Conservation (phyloP, 2,797 vertebrate genomes). For the Molossus molossus region DNA sequence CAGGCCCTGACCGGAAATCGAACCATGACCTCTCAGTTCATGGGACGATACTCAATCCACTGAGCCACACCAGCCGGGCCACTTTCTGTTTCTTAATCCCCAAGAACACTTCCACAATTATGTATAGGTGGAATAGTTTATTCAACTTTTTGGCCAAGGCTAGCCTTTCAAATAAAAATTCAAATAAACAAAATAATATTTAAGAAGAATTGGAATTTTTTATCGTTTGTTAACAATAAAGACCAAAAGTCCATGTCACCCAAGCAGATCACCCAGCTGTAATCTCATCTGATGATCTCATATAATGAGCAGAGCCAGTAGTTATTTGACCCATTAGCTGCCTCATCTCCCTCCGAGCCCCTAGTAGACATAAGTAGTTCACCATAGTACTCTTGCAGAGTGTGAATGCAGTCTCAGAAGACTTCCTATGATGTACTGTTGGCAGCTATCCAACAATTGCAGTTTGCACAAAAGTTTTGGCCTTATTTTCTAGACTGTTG, state of each 20-base stretch:
- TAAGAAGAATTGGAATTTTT: not conserved
- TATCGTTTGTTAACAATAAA: not conserved
- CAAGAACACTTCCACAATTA: not conserved
- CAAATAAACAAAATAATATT: not conserved
- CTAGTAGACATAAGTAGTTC: not conserved
- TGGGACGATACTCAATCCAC: no score
- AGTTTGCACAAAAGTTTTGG: conserved; percentile 16
- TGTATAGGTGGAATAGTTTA: not conserved
- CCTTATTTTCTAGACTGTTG: not conserved
- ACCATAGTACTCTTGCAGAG: not conserved
- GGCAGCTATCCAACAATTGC: not conserved
- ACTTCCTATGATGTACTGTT: not conserved
- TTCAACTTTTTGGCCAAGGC: not conserved
- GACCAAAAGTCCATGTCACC: not conserved
- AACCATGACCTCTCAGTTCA: no score
- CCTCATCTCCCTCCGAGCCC: not conserved
- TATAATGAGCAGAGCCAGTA: not conserved
- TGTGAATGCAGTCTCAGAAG: not conserved
- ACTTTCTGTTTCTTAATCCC: not conserved
- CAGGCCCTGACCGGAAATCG: no score
- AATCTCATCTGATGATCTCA: not conserved
- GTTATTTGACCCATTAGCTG: not conserved
- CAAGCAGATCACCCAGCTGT: not conserved
- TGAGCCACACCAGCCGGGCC: no score
- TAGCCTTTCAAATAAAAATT: not conserved